Conservation (phyloP, 2,113 vertebrate genomes). For the Monarcha castaneiventris region DNA sequence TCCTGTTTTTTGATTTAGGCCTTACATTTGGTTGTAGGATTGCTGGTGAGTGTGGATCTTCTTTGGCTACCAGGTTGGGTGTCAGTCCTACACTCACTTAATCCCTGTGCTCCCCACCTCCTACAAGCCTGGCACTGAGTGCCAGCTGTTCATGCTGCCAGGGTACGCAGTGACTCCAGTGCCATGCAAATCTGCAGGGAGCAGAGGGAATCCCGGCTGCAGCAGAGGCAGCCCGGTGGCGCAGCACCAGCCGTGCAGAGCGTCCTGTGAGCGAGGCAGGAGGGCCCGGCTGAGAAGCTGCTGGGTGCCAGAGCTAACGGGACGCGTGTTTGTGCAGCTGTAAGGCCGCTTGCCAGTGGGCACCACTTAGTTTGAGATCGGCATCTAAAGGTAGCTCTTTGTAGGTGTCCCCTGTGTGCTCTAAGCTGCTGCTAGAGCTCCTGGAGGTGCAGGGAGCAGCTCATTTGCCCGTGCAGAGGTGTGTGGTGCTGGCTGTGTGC, state of each 20-base stretch:
- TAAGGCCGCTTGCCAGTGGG: neutral
- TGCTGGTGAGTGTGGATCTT: neutral
- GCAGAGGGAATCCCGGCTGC: neutral
- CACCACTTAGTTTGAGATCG: neutral
- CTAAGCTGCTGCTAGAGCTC: neutral
- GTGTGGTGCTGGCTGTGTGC: neutral
- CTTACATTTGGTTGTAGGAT: neutral
- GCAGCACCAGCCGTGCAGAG: neutral
- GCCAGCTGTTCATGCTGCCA: neutral
- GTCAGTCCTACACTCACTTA: neutral
- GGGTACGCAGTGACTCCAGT: neutral
- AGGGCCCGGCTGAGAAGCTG: neutral
- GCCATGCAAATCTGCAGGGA: neutral
- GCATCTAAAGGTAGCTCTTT: neutral
- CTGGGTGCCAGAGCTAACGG: neutral
- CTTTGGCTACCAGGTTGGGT: neutral
- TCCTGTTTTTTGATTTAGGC: neutral
- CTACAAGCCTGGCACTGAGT: neutral
- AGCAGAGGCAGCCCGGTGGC: neutral
- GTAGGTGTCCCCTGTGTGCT: neutral
- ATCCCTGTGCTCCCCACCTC: neutral
- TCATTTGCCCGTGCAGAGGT: rapidly evolving
- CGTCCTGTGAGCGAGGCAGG: rapidly evolving
- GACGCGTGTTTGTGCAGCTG: neutral
- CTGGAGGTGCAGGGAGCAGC: neutral